Evolutionary conservation across 2,888 invertebrate species (phyloP).

Genomic region (Tiliacea aurago): DNA sequence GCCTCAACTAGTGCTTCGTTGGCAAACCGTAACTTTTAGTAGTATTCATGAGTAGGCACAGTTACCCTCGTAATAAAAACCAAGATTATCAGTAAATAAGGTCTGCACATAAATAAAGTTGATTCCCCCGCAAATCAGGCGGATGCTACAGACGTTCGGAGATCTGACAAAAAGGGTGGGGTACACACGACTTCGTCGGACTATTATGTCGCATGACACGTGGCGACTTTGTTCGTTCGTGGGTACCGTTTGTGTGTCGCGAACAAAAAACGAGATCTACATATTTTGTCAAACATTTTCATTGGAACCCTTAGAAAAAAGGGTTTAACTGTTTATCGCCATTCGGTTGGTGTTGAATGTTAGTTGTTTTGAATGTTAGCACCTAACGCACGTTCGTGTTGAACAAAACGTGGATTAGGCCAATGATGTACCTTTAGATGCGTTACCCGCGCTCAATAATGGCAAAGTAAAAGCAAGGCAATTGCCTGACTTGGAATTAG

Average conservation of each 20-base stretch:
- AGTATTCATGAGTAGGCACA: slow-evolving; percentile 64
- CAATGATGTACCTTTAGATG: too few species aligned
- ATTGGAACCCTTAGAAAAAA: slow-evolving; percentile 21
- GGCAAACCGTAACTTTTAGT: slow-evolving; percentile 63
- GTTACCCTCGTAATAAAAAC: slow-evolving; percentile 66
- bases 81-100: slow-evolving; percentile 67
- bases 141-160: slow-evolving; percentile 55
- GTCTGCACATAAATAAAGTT: slow-evolving; percentile 65
- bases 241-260: slow-evolving; percentile 37
- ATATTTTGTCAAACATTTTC: slow-evolving; percentile 42
- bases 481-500: too few species aligned
- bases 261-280: slow-evolving; percentile 44
- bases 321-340: slow-evolving; percentile 21
- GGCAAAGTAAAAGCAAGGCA: too few species aligned
- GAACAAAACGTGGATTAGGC: slow-evolving; percentile 44
- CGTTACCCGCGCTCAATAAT: too few species aligned
- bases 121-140: slow-evolving; percentile 63
- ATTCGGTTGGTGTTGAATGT: slow-evolving; percentile 22
- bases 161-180: slow-evolving; percentile 53
- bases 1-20: slow-evolving; percentile 57
- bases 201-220: slow-evolving; percentile 53
- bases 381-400: slow-evolving; percentile 38
- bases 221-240: slow-evolving; percentile 55
- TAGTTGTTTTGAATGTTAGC: slow-evolving; percentile 37
- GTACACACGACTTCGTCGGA: slow-evolving; percentile 42